phyloP scores from a whole-genome alignment of 2,888 invertebrate species.

The Meloe dianella region DNA sequence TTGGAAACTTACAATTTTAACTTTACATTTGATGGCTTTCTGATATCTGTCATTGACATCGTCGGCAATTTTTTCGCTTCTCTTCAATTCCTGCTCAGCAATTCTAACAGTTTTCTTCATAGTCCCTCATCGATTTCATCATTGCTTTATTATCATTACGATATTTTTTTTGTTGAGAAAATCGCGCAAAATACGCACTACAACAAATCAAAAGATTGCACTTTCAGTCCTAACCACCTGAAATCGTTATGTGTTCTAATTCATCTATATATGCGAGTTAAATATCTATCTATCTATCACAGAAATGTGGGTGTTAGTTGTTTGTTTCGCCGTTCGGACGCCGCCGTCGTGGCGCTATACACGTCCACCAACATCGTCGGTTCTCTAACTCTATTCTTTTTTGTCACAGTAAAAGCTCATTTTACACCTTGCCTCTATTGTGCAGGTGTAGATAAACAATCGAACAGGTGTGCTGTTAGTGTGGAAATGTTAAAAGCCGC shows the following conservation, averaged over 20 bases:
- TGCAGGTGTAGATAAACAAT: neutral
- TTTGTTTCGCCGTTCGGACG: constrained; percentile 19
- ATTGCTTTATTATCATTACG: neutral
- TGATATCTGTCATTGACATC: constrained; percentile 42
- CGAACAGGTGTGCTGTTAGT: neutral
- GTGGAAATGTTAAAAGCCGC: no score
- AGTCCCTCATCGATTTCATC: neutral
- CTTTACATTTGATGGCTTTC: constrained; percentile 48
- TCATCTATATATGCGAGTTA: neutral
- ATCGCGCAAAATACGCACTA: neutral
- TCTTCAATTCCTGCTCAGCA: constrained; percentile 24
- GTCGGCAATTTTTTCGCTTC: constrained; percentile 10
- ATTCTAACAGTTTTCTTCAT: constrained; percentile 38
- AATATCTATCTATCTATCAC: neutral
- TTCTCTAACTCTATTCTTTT: no score
- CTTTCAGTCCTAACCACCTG: constrained; percentile 17
- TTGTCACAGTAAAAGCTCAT: neutral
- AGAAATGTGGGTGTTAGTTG: constrained; percentile 24
- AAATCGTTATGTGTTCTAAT: constrained; percentile 26
- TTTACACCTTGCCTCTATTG: neutral
- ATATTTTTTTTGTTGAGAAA: neutral
- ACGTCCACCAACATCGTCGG: constrained; percentile 23
- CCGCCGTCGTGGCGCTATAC: constrained; percentile 28
- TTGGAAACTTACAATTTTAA: constrained; percentile 50
- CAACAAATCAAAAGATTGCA: neutral